phyloP scores from a whole-genome alignment of 2,888 invertebrate species.

The Panorpa germanica region DNA sequence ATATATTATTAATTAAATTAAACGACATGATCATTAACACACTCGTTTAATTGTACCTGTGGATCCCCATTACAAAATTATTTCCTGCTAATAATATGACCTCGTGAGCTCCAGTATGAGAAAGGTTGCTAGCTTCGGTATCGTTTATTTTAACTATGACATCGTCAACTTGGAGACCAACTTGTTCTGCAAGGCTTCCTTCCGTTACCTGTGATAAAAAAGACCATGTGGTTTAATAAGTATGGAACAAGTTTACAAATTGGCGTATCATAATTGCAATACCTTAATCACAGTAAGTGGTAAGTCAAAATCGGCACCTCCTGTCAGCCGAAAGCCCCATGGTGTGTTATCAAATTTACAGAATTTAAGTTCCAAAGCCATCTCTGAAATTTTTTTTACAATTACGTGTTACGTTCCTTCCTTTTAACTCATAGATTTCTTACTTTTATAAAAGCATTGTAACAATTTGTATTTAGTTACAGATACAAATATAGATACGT shows the following conservation, averaged over 20 bases:
- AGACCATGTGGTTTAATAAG: slow-evolving; percentile 2
- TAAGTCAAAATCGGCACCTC: slow-evolving; percentile 52
- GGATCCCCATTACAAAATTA: slow-evolving; percentile 46
- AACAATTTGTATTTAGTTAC: too few species aligned
- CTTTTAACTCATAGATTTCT: too few species aligned
- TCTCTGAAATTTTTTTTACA: too few species aligned
- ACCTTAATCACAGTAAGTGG: slow-evolving; percentile 62
- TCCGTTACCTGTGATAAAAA: slow-evolving; percentile 45
- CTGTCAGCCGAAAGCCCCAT: slow-evolving; percentile 64
- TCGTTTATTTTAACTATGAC: slow-evolving; percentile 60
- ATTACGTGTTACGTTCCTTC: too few species aligned
- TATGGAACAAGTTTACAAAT: slow-evolving; percentile 5
- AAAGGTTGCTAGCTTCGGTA: slow-evolving; percentile 39
- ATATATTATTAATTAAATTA: too few species aligned
- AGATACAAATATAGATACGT: too few species aligned
- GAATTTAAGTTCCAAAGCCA: slow-evolving; percentile 49
- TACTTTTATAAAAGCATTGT: too few species aligned
- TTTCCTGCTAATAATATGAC: slow-evolving; percentile 51
- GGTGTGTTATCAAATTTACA: slow-evolving; percentile 39
- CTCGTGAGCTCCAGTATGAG: slow-evolving; percentile 62
- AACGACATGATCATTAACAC: neutral
- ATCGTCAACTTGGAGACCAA: slow-evolving; percentile 74
- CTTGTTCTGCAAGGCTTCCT: slow-evolving; percentile 61
- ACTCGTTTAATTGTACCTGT: slow-evolving; percentile 32
- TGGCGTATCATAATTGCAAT: slow-evolving; percentile 15